Percentiles rank a stretch among this genome's conserved stretches.
Conservation (phyloP, 2,797 vertebrate species). For the Poeciliopsis infans region DNA sequence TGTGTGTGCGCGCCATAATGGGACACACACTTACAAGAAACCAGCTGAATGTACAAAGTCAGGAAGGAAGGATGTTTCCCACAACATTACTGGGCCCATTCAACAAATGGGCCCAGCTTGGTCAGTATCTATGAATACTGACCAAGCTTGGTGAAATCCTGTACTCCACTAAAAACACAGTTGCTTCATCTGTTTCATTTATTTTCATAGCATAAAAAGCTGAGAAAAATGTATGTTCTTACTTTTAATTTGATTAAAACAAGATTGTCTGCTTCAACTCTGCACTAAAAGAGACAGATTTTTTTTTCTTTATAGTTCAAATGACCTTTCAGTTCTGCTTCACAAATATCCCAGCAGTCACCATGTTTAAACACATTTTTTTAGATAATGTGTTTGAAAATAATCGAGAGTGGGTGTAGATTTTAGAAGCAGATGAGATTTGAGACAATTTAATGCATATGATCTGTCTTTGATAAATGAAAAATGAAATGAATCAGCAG, state of each 20-base stretch:
- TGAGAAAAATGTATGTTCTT: not conserved
- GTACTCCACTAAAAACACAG: not conserved
- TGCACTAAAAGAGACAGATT: not conserved
- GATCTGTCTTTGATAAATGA: not conserved
- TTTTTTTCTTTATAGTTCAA: not conserved
- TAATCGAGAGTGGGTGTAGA: not conserved
- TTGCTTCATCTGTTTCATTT: not conserved
- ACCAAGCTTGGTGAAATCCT: not conserved
- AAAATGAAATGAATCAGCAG: not conserved
- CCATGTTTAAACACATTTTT: not conserved
- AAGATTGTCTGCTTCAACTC: not conserved
- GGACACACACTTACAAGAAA: slow-evolving; percentile 11
- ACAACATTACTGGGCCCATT: not conserved
- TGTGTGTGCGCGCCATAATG: slow-evolving; percentile 24
- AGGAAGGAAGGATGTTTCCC: not conserved
- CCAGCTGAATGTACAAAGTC: slow-evolving; percentile 11
- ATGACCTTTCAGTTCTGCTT: not conserved
- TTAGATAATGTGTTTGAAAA: not conserved
- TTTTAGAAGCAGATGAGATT: not conserved
- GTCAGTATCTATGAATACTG: not conserved
- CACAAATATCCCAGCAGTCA: not conserved
- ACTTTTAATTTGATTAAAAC: not conserved
- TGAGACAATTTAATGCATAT: not conserved
- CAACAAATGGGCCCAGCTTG: not conserved
- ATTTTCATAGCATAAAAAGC: not conserved